Base-by-base conservation (phyloP, 2,797 vertebrate species). In the Kryptopterus vitreolus region DNA sequence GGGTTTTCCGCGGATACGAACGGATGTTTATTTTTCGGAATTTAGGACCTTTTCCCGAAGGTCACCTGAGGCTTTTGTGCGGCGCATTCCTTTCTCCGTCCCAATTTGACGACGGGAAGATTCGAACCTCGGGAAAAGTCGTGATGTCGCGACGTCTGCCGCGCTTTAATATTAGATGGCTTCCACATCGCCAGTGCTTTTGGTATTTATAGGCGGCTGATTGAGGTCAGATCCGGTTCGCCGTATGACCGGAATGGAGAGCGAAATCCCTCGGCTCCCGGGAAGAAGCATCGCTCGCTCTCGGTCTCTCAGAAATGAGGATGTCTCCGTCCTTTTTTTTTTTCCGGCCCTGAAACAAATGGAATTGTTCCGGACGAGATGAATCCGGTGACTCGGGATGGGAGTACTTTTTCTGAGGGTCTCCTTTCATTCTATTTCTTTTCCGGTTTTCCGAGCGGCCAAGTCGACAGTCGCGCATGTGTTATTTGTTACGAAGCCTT, bases 381-480 rank as follows among this genome's bases (percentile, higher is more conserved):
- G 75, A 53, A 66, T 68, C 72, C 58, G 12, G 15, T 8, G 50
- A 52, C 46, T 53, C 18, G 43, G 61, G 63, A 38, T 35, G 18
- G 53, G 46, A 55, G 46, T n/a, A 63, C 7, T 58, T n/a, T 73
- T 24, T 72, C 87, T 89, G 85, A 84, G 89, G 89, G 12, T 20
- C 89, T 90, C 86, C 79, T 90, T 89, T 89, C 86, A 87, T 90
- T n/a, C 6, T 43, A 89, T 91, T 90, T 81, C 86, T 89, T 86
- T 89, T 88, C 90, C 65, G 38, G n/a, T n/a, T 87, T 90, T 89
- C 89, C 65, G 79, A 90, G 88, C 91, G 93, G 93, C 93, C 90
- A 94, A 94, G 91, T 91, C 90, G 97, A 98, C 85, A 95, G 88
- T 96, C 94, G 85, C 97, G 96, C 61, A 33, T 13, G 4, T 13